phyloP scores from a whole-genome alignment of 2,797 vertebrate species.

The Cynopterus sphinx region DNA sequence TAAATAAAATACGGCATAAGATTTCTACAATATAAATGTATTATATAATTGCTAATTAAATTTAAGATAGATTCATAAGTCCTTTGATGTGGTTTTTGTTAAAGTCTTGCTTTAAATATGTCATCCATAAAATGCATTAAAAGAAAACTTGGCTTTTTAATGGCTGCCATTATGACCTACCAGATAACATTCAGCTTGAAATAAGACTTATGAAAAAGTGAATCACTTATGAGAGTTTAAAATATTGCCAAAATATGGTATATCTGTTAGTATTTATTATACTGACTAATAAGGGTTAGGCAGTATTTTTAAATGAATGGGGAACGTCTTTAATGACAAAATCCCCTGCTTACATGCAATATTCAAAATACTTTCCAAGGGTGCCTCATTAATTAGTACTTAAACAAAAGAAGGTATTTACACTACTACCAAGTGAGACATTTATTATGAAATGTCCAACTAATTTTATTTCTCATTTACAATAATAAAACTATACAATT shows the following conservation, averaged over 20 bases:
- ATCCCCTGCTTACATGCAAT: not conserved
- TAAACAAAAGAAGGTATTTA: not conserved
- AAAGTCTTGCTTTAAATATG: not conserved
- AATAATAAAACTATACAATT: not conserved
- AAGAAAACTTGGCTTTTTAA: not conserved
- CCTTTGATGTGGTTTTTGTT: not conserved
- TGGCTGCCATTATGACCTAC: not conserved
- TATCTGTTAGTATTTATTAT: not conserved
- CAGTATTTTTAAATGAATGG: not conserved
- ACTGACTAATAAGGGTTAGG: not conserved
- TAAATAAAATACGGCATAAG: not conserved
- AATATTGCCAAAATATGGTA: not conserved
- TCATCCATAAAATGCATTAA: not conserved
- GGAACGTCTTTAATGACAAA: not conserved
- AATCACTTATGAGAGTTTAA: not conserved
- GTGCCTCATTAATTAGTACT: not conserved
- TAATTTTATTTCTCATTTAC: not conserved
- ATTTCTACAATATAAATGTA: not conserved
- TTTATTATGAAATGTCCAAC: not conserved
- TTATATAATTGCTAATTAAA: not conserved
- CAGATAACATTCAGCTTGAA: not conserved
- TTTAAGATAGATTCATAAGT: not conserved
- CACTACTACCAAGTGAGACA: not conserved
- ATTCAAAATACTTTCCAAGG: constrained; percentile 1
- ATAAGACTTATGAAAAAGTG: not conserved